Percentiles rank a stretch among this genome's conserved stretches.
phyloP scores from a whole-genome alignment of 2,888 invertebrate genomes.

The Catocala nupta region DNA sequence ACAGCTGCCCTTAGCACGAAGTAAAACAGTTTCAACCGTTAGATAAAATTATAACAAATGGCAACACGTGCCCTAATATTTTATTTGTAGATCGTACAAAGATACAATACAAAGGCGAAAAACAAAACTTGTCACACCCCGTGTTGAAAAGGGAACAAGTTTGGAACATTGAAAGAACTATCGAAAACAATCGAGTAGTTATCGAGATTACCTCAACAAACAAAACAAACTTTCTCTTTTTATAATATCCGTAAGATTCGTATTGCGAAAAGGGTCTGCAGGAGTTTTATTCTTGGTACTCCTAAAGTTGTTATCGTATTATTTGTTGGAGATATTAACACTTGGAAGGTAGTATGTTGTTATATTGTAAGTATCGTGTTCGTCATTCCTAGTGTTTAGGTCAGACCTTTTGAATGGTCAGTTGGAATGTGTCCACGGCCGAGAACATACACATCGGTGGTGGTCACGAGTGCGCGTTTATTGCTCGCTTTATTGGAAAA shows the following conservation, averaged over 20 bases:
- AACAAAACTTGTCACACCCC: slow-evolving; percentile 40
- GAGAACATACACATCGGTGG: slow-evolving; percentile 43
- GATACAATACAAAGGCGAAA: slow-evolving; percentile 26
- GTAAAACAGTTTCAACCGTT: too few species aligned
- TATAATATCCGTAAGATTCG: slow-evolving; percentile 40
- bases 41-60: not conserved
- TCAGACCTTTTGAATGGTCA: slow-evolving; percentile 53
- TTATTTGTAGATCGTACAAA: slow-evolving; percentile 3
- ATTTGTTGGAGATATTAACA: slow-evolving; percentile 5
- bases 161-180: slow-evolving; percentile 45
- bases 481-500: slow-evolving; percentile 80
- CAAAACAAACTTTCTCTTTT: slow-evolving; percentile 41
- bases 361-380: slow-evolving; percentile 5
- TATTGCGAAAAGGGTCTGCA: slow-evolving; percentile 22
- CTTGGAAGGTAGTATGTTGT: not conserved
- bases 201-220: slow-evolving; percentile 49
- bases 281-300: slow-evolving; percentile 7
- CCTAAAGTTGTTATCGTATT: slow-evolving; percentile 4
- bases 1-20: too few species aligned
- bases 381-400: slow-evolving; percentile 20
- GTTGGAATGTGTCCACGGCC: slow-evolving; percentile 63
- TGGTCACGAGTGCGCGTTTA: slow-evolving; percentile 71
- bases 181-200: slow-evolving; percentile 47
- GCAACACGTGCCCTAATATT: not conserved
- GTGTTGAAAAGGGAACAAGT: slow-evolving; percentile 37